Percentiles rank a stretch among this genome's conserved stretches.
Conservation (phyloP, 2,888 invertebrate species). For the Orgyia antiqua region DNA sequence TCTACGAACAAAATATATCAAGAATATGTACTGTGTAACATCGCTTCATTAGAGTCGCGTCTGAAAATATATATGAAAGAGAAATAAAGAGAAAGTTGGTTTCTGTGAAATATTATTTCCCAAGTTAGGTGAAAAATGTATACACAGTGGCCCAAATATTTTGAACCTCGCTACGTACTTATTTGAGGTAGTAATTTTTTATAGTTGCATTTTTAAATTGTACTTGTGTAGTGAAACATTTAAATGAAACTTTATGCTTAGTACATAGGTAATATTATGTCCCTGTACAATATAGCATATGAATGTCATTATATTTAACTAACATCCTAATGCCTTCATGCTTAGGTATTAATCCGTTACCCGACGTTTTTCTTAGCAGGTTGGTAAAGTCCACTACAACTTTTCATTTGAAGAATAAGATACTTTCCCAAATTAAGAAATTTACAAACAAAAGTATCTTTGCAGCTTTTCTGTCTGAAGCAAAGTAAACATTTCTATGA, state of each 20-base stretch:
- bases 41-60: constrained; percentile 11
- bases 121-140: constrained; percentile 5
- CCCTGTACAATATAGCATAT: too few relatives aligned
- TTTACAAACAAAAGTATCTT: too few relatives aligned
- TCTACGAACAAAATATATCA: background rate
- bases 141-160: constrained; percentile 10
- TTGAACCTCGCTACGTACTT: background rate
- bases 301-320: too few relatives aligned
- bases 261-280: too few relatives aligned
- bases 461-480: too few relatives aligned
- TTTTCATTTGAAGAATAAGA: too few relatives aligned
- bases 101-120: constrained; percentile 17
- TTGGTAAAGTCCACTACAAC: too few relatives aligned
- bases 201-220: background rate
- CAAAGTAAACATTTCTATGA: background rate
- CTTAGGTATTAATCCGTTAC: too few relatives aligned
- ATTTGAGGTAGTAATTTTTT: background rate
- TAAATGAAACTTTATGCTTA: background rate
- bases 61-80: constrained; percentile 11
- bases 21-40: constrained; percentile 5
- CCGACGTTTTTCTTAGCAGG: too few relatives aligned
- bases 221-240: background rate
- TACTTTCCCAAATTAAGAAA: too few relatives aligned
- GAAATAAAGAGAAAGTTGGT: constrained; percentile 15
- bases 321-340: too few relatives aligned